Base-by-base conservation (phyloP, 2,888 invertebrate species). In the Dioctria linearis region DNA sequence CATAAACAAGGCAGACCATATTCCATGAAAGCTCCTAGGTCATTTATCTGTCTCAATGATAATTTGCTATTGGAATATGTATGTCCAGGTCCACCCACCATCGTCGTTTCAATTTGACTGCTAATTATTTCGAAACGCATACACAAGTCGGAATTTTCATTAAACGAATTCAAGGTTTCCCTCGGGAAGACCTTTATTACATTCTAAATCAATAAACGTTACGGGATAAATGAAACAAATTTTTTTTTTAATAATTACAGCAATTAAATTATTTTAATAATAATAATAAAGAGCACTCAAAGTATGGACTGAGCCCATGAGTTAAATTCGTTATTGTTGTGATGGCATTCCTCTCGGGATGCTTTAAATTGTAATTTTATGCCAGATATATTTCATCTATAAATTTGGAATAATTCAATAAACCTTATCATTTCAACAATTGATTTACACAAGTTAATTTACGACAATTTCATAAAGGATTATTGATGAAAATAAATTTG, bases 31-130 rank as follows among this genome's bases (percentile, higher is more conserved):
- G 71, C 51, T 71, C 71, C 71, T n/a, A 51, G 71, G 71, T 54
- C 71, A 71, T 71, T 71, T 71, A 71, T 71, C 51, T 54, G 71
- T 71, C 71, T 25, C 40, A 54, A 71, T 71, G 71, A 71, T 71
- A 71, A 71, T 71, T 54, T 51, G 39, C 54, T 51, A 71, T 71
- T 71, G n/a, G 71, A 54, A 71, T 46, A 71, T 71, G 40, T 25
- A 2, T 63, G 71, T 71, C 54, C 51, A 46, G 25, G 49, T 67
- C 67, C 67, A 25, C 54, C 71, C 54, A 71, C 67, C 43, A 67
- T 25, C 46, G 37, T 25, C 51, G 54, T 25, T 25, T 25, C 25
- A 25, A 71, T 54, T 39, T 11, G 51, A 46, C 54, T 39, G 71
- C 71, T 71, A 71, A 71, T 71, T 71, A 71, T 71, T 71, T 51